A percentile compares a stretch with the other conserved stretches of the same genome.
Evolutionary conservation across 2,888 invertebrate species (phyloP).

Genomic region (Caenorhabditis auriculariae): DNA sequence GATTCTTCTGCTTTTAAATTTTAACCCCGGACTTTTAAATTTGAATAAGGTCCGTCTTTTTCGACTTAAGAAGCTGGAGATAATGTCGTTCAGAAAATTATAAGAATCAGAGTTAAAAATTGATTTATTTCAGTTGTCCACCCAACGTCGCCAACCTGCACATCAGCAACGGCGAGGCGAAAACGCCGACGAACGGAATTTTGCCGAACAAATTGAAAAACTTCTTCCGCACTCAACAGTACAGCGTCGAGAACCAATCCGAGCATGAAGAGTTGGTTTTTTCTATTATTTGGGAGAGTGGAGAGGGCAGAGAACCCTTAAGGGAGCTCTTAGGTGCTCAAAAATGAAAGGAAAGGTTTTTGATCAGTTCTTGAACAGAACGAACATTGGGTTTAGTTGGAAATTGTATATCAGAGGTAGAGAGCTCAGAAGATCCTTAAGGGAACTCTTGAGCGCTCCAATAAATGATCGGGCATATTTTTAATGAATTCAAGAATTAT

Average conservation of each 20-base stretch:
- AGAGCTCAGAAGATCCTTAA: too few species aligned
- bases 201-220: conserved; percentile 54
- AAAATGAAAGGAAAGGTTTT: background rate
- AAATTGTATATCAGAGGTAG: too few species aligned
- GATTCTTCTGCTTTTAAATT: background rate
- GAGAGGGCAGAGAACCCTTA: background rate
- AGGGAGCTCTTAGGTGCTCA: background rate
- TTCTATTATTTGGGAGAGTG: background rate
- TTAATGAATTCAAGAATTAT: too few species aligned
- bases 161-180: conserved; percentile 30
- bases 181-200: conserved; percentile 32
- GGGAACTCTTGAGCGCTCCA: too few species aligned
- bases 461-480: too few species aligned
- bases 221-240: conserved; percentile 53
- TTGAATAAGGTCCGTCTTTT: background rate
- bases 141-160: conserved; percentile 48
- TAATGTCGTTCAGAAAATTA: too few species aligned
- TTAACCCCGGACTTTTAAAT: background rate
- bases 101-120: too few species aligned
- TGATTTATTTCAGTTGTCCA: conserved; percentile 42
- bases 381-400: too few species aligned
- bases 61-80: too few species aligned
- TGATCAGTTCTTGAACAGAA: background rate
- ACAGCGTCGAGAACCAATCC: conserved; percentile 50
- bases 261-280: conserved; percentile 42